Evolutionary conservation across 1,140 invertebrate genomes (phyloP).

Genomic region (Cydia strobilella): DNA sequence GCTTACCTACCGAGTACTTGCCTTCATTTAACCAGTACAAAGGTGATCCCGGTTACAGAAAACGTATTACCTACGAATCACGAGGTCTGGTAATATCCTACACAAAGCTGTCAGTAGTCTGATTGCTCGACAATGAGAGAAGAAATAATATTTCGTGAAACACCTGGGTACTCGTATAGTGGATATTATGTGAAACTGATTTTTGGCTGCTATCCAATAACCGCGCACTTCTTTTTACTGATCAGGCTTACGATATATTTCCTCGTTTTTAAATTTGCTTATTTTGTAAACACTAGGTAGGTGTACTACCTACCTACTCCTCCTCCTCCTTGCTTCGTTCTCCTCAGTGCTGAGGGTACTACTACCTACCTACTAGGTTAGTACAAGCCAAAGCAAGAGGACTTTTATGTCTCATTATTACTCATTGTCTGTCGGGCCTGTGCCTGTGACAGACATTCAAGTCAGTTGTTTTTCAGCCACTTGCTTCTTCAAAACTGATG

Average conservation of each 20-base stretch:
- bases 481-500: background rate
- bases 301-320: no score
- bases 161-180: no score
- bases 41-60: no score
- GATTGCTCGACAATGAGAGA: background rate
- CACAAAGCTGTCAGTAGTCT: background rate
- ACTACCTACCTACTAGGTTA: no score
- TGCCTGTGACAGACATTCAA: background rate
- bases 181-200: background rate
- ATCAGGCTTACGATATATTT: background rate
- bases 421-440: no score
- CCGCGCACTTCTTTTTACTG: background rate
- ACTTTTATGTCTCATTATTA: no score
- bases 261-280: background rate
- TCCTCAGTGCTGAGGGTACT: no score
- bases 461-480: background rate
- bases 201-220: conserved; percentile 8
- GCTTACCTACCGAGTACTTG: no score
- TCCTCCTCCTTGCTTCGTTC: no score
- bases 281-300: background rate
- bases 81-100: no score
- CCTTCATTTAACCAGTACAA: no score
- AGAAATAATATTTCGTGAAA: background rate
- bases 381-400: background rate
- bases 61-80: no score